These are phyloP conservation scores for Sisyra nigra DNA, from an alignment of 2,888 invertebrate species.

Conservation along the genomic window DNA sequence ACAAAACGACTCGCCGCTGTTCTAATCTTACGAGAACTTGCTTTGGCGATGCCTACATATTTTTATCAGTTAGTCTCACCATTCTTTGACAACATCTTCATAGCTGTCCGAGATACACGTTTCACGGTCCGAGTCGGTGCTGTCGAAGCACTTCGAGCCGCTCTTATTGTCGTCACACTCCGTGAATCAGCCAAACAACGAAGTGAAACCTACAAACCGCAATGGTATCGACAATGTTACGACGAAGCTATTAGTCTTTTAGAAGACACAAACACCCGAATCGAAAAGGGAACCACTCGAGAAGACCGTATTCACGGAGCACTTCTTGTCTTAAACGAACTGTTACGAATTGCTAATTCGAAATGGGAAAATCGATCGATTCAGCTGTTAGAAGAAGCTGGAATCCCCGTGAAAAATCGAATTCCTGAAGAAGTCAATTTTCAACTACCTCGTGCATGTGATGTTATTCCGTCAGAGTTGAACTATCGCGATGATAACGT, in stretches of 20 bases:
- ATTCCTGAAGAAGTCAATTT: constrained; percentile 9
- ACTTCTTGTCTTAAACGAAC: constrained; percentile 81
- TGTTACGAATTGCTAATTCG: constrained; percentile 79
- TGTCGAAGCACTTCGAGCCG: constrained; percentile 86
- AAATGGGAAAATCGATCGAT: constrained; percentile 72
- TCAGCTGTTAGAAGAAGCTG: constrained; percentile 38
- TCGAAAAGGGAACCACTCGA: constrained; percentile 60
- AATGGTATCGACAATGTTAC: constrained; percentile 86
- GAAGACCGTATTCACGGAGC: constrained; percentile 92
- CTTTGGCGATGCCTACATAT: constrained; percentile 90
- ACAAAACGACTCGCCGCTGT: constrained; percentile 84
- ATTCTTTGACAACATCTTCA: constrained; percentile 87
- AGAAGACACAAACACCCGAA: constrained; percentile 40
- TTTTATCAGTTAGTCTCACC: constrained; percentile 90
- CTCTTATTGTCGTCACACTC: constrained; percentile 86
- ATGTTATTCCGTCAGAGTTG: constrained; percentile 27
- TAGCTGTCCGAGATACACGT: constrained; percentile 82
- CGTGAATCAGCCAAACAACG: constrained; percentile 83
- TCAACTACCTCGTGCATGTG: constrained; percentile 25
- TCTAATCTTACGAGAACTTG: constrained; percentile 80
- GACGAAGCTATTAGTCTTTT: constrained; percentile 74
- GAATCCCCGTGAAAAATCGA: constrained; percentile 17
- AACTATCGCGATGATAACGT: neutral
- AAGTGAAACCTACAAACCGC: constrained; percentile 51
- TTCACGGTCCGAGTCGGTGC: constrained; percentile 83